phyloP scores from a whole-genome alignment of 1,140 invertebrate species.

The Bombus breviceps region DNA sequence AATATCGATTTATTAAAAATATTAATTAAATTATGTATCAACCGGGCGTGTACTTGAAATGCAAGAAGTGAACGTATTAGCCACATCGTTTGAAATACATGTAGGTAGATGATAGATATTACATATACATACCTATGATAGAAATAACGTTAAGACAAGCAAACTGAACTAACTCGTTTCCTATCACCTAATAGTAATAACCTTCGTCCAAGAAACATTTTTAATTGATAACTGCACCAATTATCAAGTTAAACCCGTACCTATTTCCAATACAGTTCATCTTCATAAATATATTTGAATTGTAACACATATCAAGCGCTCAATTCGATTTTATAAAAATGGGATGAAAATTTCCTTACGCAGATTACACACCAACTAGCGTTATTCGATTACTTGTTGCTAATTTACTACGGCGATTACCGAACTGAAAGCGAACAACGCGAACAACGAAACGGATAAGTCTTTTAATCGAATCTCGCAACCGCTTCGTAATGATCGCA shows the following conservation, averaged over 20 bases:
- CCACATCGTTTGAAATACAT: not conserved
- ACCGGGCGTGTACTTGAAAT: too few relatives aligned
- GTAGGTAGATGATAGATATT: not conserved
- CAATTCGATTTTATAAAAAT: not conserved
- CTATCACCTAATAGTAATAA: not conserved
- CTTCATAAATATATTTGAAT: not conserved
- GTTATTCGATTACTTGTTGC: not conserved
- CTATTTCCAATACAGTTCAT: not conserved
- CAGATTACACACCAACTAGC: not conserved
- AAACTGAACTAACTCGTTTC: not conserved
- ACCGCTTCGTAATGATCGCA: constrained; percentile 8
- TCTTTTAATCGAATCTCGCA: constrained; percentile 9
- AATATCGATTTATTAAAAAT: not conserved
- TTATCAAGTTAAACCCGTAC: not conserved
- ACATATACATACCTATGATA: not conserved
- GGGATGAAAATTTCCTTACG: not conserved
- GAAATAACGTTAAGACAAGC: not conserved
- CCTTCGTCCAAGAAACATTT: not conserved
- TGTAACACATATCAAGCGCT: not conserved
- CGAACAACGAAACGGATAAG: not conserved
- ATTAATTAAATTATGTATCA: too few relatives aligned
- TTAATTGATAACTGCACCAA: not conserved
- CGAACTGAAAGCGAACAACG: not conserved
- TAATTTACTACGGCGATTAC: not conserved
- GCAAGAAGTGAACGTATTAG: not conserved